Percentiles rank a stretch among this genome's conserved stretches.
phyloP scores from a whole-genome alignment of 2,113 vertebrate species.

The Platanista minor region DNA sequence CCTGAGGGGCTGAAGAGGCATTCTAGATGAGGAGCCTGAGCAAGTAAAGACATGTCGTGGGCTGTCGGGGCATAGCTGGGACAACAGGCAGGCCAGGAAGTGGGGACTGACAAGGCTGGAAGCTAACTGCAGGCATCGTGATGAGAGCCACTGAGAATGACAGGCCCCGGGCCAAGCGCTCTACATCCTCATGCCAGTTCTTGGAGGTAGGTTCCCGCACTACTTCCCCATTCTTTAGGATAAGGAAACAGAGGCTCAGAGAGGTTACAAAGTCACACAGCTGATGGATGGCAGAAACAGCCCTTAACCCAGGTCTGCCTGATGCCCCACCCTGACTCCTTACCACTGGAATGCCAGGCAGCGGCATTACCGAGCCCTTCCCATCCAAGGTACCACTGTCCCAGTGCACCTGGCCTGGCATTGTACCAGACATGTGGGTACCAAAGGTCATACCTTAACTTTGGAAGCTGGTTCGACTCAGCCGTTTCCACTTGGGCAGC shows the following conservation, averaged over 20 bases:
- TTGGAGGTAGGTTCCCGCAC: neutral
- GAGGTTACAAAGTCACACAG: neutral
- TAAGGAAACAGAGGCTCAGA: neutral
- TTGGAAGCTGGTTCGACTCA: neutral
- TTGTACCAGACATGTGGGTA: neutral
- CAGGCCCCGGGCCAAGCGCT: fast-evolving
- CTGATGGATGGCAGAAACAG: neutral
- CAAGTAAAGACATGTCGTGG: neutral
- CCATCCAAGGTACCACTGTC: neutral
- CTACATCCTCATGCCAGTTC: neutral
- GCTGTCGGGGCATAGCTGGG: fast-evolving
- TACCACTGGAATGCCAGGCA: neutral
- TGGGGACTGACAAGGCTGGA: neutral
- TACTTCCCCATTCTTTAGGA: neutral
- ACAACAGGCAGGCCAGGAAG: neutral
- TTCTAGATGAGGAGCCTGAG: neutral
- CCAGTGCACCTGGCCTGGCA: neutral
- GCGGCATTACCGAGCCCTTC: neutral
- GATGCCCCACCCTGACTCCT: neutral
- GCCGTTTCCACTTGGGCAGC: neutral
- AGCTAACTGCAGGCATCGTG: neutral
- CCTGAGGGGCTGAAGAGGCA: neutral
- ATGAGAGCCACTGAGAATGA: neutral
- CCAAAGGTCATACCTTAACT: neutral
- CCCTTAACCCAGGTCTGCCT: neutral